phyloP scores from a whole-genome alignment of 2,888 invertebrate species.

The Eurytoma adleriae region DNA sequence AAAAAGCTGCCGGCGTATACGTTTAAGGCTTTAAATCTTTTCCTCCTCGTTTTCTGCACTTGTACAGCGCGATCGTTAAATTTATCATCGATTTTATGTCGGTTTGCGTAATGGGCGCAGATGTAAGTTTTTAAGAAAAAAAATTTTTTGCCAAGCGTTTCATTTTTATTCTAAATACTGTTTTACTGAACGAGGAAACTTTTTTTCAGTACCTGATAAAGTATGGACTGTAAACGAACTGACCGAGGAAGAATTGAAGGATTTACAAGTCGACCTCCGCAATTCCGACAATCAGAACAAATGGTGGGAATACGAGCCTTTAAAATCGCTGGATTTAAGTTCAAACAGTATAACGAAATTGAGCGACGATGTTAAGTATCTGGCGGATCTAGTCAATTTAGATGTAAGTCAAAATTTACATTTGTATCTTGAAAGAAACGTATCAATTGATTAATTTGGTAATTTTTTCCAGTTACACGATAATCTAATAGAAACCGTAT shows the following conservation, averaged over 20 bases:
- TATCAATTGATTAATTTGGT: background rate
- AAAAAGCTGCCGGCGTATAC: too few species aligned
- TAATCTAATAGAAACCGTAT: conserved; percentile 85
- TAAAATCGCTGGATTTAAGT: conserved; percentile 87
- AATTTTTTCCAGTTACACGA: conserved; percentile 84
- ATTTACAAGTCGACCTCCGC: conserved; percentile 78
- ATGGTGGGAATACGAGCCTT: conserved; percentile 91
- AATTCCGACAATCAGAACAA: conserved; percentile 80
- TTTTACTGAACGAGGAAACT: background rate
- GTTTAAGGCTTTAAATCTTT: too few species aligned
- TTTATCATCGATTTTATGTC: too few species aligned
- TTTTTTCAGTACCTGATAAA: conserved; percentile 82
- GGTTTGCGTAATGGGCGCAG: too few species aligned
- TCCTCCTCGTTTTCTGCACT: too few species aligned
- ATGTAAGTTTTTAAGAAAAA: too few species aligned
- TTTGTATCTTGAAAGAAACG: background rate
- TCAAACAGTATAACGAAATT: conserved; percentile 83
- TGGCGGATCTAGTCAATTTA: conserved; percentile 83
- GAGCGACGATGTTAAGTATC: conserved; percentile 81
- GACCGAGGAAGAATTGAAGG: conserved; percentile 79
- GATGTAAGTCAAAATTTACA: conserved; percentile 78
- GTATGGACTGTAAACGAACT: conserved; percentile 86
- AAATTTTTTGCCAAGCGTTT: too few species aligned
- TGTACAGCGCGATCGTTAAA: too few species aligned
- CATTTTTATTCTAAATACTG: too few species aligned